phyloP scores from a whole-genome alignment of 2,797 vertebrate species.

The Pristis pectinata region DNA sequence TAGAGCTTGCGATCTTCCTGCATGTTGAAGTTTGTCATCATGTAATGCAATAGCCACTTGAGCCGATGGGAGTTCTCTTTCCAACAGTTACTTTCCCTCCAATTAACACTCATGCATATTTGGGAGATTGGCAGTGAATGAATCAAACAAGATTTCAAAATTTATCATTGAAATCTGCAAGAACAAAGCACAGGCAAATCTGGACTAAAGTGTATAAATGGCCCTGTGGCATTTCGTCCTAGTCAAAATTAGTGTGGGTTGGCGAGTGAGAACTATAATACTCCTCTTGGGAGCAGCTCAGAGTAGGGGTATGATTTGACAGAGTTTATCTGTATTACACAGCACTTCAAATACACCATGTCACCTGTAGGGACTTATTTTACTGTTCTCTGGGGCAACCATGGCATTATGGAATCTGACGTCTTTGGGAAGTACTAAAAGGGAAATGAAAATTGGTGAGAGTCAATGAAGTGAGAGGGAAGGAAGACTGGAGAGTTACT shows the following conservation, averaged over 20 bases:
- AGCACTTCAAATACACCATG: neutral
- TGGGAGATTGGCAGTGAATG: neutral
- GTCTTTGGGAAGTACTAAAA: neutral
- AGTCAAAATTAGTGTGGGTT: neutral
- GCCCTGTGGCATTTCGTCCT: neutral
- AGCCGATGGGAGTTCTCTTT: neutral
- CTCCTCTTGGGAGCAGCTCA: neutral
- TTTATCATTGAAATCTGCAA: neutral
- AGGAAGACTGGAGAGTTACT: neutral
- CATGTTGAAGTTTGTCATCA: neutral
- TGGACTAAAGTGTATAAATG: neutral
- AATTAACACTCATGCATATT: too few relatives aligned
- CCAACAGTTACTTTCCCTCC: neutral
- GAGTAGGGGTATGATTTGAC: neutral
- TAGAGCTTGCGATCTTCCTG: neutral
- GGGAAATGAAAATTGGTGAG: neutral
- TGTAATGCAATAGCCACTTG: neutral
- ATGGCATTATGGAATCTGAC: neutral
- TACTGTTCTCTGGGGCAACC: neutral
- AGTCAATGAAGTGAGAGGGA: neutral
- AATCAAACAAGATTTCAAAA: neutral
- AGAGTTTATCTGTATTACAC: neutral
- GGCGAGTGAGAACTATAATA: neutral
- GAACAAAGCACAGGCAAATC: neutral
- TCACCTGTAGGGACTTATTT: neutral